Base-by-base conservation (phyloP, 2,113 vertebrate genomes). In the Dryoscopus gambensis region DNA sequence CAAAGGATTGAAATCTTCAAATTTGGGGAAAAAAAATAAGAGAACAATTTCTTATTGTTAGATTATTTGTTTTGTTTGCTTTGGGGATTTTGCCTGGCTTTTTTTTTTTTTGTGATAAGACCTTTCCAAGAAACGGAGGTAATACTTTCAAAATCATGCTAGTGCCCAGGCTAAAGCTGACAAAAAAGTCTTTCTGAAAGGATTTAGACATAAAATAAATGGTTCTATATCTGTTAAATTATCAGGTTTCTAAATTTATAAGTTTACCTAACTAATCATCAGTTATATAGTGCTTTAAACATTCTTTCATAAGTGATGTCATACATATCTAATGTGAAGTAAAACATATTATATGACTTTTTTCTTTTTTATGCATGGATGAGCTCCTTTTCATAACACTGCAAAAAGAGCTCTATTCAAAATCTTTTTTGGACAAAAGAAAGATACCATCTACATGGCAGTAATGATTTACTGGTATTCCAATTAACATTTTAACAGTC, bases 21-120 rank as follows among this genome's bases (percentile, higher is more conserved):
- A 42, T 42, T 42, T 42, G 15, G 1, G 49, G 7, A 31, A 24
- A 74, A 44, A 18, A 16, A 7, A 52, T n/a, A n/a, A n/a, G 4
- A 47, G 2, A 49, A n/a, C 6, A 20, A n/a, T 33, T 81, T 90
- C 10, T 37, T 78, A n/a, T 40, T 59, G 18, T 19, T 67, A 46
- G 25, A 37, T 81, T 88, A 7, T 60, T 59, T 46, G 7, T 12
- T n/a, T 63, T 71, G 6, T 57, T 86, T 57, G 31, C 5, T 60
- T 55, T 7, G 27, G 7, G 10, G 30, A 1, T 30, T 74, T 75
- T 40, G 3, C 1, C 16, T 20, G 6, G 14, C 1, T 57, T 15
- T 15, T 30, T 30, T 9, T 42, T 9, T 42, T 46, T 57, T 44
- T 44, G 13, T 50, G 17, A 67, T 59, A 35, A 71, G 11, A 55